phyloP scores from a whole-genome alignment of 1,140 invertebrate species.

The Achatina immaculata region DNA sequence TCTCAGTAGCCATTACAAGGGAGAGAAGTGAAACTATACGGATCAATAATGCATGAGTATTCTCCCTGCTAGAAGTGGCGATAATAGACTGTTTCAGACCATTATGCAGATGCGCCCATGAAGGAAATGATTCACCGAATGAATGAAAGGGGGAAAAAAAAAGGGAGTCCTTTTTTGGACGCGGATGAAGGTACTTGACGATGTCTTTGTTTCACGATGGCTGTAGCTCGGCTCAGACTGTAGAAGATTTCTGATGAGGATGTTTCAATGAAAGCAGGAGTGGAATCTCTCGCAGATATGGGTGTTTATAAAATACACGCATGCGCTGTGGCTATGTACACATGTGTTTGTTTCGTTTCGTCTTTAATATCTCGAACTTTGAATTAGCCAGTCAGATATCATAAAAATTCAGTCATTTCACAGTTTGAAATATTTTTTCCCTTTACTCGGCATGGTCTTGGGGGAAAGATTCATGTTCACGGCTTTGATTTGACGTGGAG shows the following conservation, averaged over 20 bases:
- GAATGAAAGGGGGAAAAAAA: neutral
- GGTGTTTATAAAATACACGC: too few species aligned
- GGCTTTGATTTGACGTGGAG: too few species aligned
- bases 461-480: too few species aligned
- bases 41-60: conserved; percentile 1
- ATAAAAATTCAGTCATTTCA: too few species aligned
- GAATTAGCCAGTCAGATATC: too few species aligned
- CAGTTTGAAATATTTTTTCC: too few species aligned
- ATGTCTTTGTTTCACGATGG: neutral
- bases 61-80: neutral
- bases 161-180: too few species aligned
- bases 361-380: too few species aligned
- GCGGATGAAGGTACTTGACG: neutral
- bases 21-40: neutral
- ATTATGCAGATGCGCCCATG: neutral
- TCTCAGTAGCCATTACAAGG: neutral
- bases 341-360: too few species aligned
- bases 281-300: neutral
- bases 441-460: too few species aligned
- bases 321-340: too few species aligned
- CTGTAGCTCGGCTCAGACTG: neutral
- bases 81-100: neutral
- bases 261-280: neutral
- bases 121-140: neutral
- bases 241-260: neutral